Percentiles rank a stretch among this genome's conserved stretches.
phyloP scores from a whole-genome alignment of 2,113 vertebrate species.

The Pelusios castaneus region DNA sequence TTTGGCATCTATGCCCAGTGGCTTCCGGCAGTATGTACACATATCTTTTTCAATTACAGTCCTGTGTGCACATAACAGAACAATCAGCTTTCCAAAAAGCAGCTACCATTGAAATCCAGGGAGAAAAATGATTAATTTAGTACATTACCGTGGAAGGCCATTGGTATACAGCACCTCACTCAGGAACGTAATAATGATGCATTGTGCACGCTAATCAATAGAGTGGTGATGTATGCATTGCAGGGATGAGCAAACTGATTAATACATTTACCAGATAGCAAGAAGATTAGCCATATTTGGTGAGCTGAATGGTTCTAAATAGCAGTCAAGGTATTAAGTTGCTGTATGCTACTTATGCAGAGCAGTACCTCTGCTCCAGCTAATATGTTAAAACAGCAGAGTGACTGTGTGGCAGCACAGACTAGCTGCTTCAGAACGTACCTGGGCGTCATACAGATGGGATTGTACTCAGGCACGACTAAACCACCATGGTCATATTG shows the following conservation, averaged over 20 bases:
- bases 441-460: not conserved
- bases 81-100: slow-evolving; percentile 63
- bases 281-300: not conserved
- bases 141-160: not conserved
- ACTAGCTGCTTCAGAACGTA: not conserved
- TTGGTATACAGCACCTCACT: not conserved
- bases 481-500: not conserved
- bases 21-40: slow-evolving; percentile 90
- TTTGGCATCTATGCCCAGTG: slow-evolving; percentile 88
- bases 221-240: not conserved
- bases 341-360: too few relatives aligned
- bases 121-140: slow-evolving; percentile 22
- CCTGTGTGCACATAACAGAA: slow-evolving; percentile 76
- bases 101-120: slow-evolving; percentile 31
- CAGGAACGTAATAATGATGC: slow-evolving; percentile 3
- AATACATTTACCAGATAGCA: not conserved
- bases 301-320: not conserved
- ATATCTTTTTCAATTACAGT: slow-evolving; percentile 88
- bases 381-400: not conserved
- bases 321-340: not conserved
- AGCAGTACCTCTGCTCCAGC: not conserved
- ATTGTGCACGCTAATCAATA: not conserved
- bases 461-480: not conserved
- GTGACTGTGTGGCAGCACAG: not conserved
- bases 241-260: not conserved